These are phyloP conservation scores for Nomia melanderi DNA, from an alignment of 1,140 invertebrate genomes.

Conservation along the genomic window DNA sequence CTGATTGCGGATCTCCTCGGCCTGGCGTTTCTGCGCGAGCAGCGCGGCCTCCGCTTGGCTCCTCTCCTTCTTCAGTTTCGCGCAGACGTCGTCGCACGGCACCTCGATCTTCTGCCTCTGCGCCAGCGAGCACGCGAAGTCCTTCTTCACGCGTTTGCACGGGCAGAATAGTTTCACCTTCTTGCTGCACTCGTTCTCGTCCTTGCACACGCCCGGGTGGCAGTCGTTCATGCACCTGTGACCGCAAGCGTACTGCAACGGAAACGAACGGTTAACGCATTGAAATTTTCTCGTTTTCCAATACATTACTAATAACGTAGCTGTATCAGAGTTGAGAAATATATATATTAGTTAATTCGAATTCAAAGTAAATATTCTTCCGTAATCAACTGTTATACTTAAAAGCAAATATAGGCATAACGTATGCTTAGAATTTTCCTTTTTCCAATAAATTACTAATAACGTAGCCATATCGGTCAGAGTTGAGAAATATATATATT, in stretches of 20 bases:
- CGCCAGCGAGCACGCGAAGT: slow-evolving; percentile 86
- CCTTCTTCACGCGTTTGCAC: slow-evolving; percentile 90
- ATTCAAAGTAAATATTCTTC: no score
- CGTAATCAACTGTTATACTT: no score
- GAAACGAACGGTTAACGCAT: slow-evolving; percentile 57
- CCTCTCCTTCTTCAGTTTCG: slow-evolving; percentile 81
- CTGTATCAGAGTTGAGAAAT: no score
- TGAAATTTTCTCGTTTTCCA: no score
- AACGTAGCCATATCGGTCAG: no score
- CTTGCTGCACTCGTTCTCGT: slow-evolving; percentile 86
- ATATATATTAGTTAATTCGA: no score
- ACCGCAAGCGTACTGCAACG: slow-evolving; percentile 85
- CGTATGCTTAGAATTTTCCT: no score
- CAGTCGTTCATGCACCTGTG: slow-evolving; percentile 86
- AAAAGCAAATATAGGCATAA: no score
- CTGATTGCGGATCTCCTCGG: slow-evolving; percentile 85
- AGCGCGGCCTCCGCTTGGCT: slow-evolving; percentile 80
- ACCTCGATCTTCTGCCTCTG: slow-evolving; percentile 80
- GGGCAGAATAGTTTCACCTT: slow-evolving; percentile 90
- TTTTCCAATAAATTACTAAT: no score
- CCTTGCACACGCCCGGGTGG: slow-evolving; percentile 71
- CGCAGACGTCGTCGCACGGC: slow-evolving; percentile 85
- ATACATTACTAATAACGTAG: no score
- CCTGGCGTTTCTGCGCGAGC: slow-evolving; percentile 80
- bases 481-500: no score